Evolutionary conservation across 2,797 vertebrate species (phyloP).

Genomic region (Molossus molossus): DNA sequence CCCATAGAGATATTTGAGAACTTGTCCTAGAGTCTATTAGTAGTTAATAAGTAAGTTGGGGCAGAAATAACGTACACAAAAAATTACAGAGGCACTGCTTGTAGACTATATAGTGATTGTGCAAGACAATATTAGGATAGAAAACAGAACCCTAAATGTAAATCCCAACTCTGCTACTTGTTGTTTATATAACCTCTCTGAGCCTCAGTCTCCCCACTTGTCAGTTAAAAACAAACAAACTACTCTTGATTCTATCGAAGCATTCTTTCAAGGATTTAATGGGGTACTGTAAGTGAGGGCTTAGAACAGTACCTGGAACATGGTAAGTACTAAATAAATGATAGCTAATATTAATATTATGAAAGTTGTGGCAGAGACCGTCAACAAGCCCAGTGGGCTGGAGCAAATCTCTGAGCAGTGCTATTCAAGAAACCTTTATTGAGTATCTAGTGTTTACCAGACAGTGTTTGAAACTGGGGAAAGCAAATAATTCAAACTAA

Average conservation of each 20-base stretch:
- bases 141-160: slow-evolving; percentile 29
- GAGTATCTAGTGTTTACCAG: not conserved
- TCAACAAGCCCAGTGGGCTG: not conserved
- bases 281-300: not conserved
- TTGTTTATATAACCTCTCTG: not conserved
- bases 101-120: not conserved
- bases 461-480: slow-evolving; percentile 12
- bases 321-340: slow-evolving; percentile 30
- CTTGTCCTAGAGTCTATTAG: slow-evolving; percentile 3
- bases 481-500: slow-evolving; percentile 60
- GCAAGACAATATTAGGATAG: not conserved
- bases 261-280: slow-evolving; percentile 46
- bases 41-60: slow-evolving; percentile 39
- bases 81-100: not conserved
- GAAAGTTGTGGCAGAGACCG: not conserved
- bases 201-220: not conserved
- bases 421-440: slow-evolving; percentile 52
- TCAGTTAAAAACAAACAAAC: not conserved
- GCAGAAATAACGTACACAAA: slow-evolving; percentile 60
- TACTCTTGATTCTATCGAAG: not conserved
- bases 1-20: slow-evolving; percentile 7
- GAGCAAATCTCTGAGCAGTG: slow-evolving; percentile 12
- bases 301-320: not conserved
- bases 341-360: not conserved
- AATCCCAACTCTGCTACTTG: not conserved